Evolutionary conservation across 2,113 vertebrate genomes (phyloP).

Genomic region (Pterocles orientalis): DNA sequence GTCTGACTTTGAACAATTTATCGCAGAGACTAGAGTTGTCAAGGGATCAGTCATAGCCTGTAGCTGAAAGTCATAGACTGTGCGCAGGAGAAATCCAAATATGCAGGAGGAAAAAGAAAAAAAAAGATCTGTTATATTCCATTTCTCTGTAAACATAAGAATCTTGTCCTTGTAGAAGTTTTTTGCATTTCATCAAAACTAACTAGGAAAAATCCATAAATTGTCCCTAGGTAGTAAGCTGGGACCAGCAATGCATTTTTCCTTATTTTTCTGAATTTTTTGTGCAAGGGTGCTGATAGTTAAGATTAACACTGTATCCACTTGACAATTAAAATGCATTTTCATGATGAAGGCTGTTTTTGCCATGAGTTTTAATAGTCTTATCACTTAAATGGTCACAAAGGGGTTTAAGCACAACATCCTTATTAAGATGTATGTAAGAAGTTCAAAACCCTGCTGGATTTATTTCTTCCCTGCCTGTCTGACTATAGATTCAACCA

Average conservation of each 20-base stretch:
- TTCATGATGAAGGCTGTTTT: neutral
- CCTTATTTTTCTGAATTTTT: neutral
- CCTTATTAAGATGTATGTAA: slow-evolving; percentile 13
- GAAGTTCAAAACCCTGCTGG: neutral
- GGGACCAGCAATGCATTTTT: neutral
- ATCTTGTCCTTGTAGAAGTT: neutral
- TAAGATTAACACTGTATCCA: neutral
- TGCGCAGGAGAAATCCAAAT: slow-evolving; percentile 28
- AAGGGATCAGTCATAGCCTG: slow-evolving; percentile 65
- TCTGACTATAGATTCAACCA: neutral
- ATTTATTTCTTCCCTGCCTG: neutral
- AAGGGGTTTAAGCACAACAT: neutral
- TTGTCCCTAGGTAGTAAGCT: neutral
- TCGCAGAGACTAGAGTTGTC: slow-evolving; percentile 56
- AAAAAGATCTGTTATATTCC: neutral
- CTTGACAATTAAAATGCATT: neutral
- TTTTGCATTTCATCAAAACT: neutral
- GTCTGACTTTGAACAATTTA: slow-evolving; percentile 67
- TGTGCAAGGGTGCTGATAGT: neutral
- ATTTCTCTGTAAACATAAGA: slow-evolving; percentile 1
- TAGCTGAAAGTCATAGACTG: slow-evolving; percentile 36
- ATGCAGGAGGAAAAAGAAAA: neutral
- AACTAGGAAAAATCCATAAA: neutral
- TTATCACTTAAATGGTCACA: slow-evolving; percentile 20
- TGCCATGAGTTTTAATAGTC: neutral